A percentile compares a stretch with the other conserved stretches of the same genome.
Evolutionary conservation across 2,797 vertebrate species (phyloP).

Genomic region (Gallinago stenura): DNA sequence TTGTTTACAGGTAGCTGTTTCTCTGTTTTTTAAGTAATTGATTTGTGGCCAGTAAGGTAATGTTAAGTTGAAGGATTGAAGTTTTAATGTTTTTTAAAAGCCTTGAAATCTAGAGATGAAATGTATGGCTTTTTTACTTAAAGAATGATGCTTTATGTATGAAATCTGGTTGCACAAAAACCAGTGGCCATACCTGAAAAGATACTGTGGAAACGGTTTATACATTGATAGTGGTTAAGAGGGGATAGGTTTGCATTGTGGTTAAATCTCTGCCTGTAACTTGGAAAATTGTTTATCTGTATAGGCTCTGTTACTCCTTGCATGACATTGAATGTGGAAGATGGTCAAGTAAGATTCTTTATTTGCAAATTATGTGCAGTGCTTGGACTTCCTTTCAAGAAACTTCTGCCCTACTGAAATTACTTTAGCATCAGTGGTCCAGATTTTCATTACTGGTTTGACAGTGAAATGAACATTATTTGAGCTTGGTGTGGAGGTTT

Average conservation of each 20-base stretch:
- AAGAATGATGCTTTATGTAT: rapidly evolving
- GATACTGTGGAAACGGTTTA: background rate
- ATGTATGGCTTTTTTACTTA: background rate
- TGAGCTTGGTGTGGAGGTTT: background rate
- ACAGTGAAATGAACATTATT: background rate
- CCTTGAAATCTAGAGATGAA: background rate
- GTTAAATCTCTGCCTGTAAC: background rate
- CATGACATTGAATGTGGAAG: background rate
- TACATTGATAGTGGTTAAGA: background rate
- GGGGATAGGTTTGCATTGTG: background rate
- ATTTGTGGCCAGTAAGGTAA: background rate
- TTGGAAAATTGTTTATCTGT: background rate
- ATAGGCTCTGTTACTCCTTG: background rate
- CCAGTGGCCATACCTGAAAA: background rate
- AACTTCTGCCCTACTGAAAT: background rate
- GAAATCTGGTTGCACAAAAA: background rate
- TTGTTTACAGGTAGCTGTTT: background rate
- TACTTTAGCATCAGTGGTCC: background rate
- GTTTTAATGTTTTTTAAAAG: background rate
- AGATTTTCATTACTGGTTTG: background rate
- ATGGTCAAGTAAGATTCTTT: background rate
- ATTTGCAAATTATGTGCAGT: background rate
- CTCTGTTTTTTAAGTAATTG: background rate
- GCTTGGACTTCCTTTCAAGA: background rate
- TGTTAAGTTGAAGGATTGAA: background rate